Percentiles rank a stretch among this genome's conserved stretches.
These are phyloP conservation scores for Ophion costatus DNA, from an alignment of 2,888 invertebrate genomes.

Conservation along the genomic window DNA sequence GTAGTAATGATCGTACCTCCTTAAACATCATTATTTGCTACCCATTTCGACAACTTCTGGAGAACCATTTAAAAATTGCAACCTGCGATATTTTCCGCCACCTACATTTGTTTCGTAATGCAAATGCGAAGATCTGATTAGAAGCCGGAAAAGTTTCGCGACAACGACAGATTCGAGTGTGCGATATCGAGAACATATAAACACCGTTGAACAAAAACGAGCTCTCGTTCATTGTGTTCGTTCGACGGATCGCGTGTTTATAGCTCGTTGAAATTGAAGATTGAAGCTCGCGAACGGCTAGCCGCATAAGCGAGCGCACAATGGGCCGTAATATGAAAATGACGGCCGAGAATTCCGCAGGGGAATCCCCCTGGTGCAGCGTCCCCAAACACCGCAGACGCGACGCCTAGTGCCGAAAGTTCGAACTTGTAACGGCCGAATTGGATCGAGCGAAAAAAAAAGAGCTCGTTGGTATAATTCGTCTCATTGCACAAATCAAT, in stretches of 20 bases:
- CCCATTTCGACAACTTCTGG: too few relatives aligned
- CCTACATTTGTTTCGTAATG: background rate
- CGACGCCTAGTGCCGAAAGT: background rate
- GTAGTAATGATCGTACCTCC: too few relatives aligned
- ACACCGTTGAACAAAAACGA: background rate
- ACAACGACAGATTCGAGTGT: background rate
- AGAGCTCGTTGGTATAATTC: too few relatives aligned
- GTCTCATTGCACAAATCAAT: too few relatives aligned
- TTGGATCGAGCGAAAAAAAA: background rate
- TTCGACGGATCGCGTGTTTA: conserved; percentile 14
- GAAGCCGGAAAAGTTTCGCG: background rate
- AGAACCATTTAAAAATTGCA: too few relatives aligned
- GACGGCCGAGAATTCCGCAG: background rate
- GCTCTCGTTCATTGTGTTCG: background rate
- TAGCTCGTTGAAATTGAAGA: background rate
- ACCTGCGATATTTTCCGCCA: background rate
- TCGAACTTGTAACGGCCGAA: background rate
- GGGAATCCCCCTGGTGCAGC: conserved; percentile 17
- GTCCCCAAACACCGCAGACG: background rate
- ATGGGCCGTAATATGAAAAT: conserved; percentile 19
- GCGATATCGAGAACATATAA: background rate
- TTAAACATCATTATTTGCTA: too few relatives aligned
- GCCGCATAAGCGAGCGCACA: background rate
- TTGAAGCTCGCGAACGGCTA: background rate
- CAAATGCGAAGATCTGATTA: background rate